Base-by-base conservation (phyloP, 1,140 invertebrate genomes). In the Drosophila sp. region DNA sequence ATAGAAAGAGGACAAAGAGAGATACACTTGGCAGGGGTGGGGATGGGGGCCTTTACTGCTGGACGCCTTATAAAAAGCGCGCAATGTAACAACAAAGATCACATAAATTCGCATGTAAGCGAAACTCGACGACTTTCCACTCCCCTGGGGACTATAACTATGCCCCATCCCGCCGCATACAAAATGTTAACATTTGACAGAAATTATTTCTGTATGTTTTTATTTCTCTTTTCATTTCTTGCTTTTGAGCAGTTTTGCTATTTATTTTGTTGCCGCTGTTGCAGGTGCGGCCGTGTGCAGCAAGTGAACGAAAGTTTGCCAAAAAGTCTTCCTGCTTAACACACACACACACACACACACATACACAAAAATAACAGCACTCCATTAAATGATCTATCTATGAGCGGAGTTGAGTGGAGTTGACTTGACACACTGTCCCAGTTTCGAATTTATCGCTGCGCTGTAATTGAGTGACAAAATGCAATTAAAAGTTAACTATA, bases 361-460 rank as follows among this genome's bases (percentile, higher is more conserved):
- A n/a, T n/a, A n/a, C n/a, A n/a, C n/a, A 65, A 51, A 63, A 36
- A 53, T 66, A 66, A 45, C 34, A 45, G 32, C 25, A 59, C 41
- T 48, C 78, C 80, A 87, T 87, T 86, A 76, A 87, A 86, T 71
- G 54, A 76, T 66, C 36, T 51, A 51, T 72, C 27, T n/a, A 48
- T 51, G 53, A 58, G 43, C 46, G 11, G 18, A 25, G 45, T 32
- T 13, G 27, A 29, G 25, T 13, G 6, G 27, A 50, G 46, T 41
- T 29, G 13, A 57, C 21, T 86, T 86, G 81, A 87, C 81, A 86
- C 82, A 87, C 75, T 87, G 83, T 82, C 78, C 79, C 83, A 87
- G 72, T 87, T 87, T 89, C 46, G 41, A 51, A 64, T 67, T 76
- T 58, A 56, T 67, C 70, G 63, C 43, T 40, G 63, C 70, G 14